Conservation (phyloP, 2,888 invertebrate genomes). For the Saturnia japonica region DNA sequence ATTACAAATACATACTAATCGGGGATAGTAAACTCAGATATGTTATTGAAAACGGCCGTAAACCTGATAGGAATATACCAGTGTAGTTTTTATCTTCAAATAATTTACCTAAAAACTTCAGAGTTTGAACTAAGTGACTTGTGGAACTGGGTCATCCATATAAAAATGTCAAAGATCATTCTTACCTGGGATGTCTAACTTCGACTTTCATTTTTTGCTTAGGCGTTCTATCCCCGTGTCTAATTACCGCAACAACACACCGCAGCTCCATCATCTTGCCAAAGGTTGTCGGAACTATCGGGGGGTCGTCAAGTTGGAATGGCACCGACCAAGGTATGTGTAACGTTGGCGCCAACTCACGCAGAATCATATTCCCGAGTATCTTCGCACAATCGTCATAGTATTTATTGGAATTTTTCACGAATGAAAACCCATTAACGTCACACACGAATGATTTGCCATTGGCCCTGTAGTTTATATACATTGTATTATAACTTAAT, state of each 20-base stretch:
- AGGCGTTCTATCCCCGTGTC: conserved; percentile 99
- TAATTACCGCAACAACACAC: conserved; percentile 98
- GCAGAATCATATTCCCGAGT: conserved; percentile 97
- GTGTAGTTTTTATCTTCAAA: too few species aligned
- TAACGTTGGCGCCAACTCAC: conserved; percentile 96
- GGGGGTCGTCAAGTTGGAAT: conserved; percentile 98
- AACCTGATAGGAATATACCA: too few species aligned
- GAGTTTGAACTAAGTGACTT: too few species aligned
- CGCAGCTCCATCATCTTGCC: conserved; percentile 97
- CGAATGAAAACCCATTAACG: conserved; percentile 99
- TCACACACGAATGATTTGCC: conserved; percentile 99
- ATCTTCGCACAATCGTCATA: conserved; percentile 99
- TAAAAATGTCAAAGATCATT: not conserved
- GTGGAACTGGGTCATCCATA: too few species aligned
- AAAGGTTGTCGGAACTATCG: conserved; percentile 99
- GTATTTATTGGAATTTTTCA: conserved; percentile 99
- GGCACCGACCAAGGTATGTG: conserved; percentile 99
- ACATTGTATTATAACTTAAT: too few species aligned
- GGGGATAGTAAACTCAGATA: too few species aligned
- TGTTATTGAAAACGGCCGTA: too few species aligned
- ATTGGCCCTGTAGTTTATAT: conserved; percentile 87
- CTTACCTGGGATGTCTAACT: conserved; percentile 95
- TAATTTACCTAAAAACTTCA: too few species aligned
- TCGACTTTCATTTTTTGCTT: conserved; percentile 99
- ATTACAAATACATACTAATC: too few species aligned